These are phyloP conservation scores for Antigone vipio DNA, from an alignment of 2,113 vertebrate genomes.

Conservation along the genomic window DNA sequence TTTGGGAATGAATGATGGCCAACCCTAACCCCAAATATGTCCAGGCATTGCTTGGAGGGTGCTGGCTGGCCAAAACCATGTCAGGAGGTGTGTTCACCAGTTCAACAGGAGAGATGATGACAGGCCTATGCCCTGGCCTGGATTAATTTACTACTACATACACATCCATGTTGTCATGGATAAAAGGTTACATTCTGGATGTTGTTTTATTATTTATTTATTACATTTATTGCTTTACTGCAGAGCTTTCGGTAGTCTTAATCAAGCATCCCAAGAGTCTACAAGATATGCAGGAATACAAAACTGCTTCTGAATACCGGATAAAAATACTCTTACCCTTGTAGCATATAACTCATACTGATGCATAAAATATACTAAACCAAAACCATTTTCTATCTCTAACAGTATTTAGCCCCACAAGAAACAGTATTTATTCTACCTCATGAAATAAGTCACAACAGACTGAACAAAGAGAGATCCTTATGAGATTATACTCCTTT, in stretches of 20 bases:
- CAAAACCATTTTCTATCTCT: neutral
- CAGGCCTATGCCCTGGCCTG: neutral
- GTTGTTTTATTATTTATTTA: neutral
- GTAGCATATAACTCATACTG: neutral
- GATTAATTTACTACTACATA: neutral
- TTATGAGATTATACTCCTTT: conserved; percentile 30
- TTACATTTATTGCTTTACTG: neutral
- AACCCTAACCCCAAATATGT: neutral
- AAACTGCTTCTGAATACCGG: neutral
- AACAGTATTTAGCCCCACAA: neutral
- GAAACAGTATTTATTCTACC: neutral
- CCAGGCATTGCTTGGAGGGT: neutral
- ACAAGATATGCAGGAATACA: neutral
- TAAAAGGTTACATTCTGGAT: neutral
- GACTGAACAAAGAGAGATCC: neutral
- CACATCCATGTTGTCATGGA: neutral
- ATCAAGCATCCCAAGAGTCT: neutral
- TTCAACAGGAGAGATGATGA: neutral
- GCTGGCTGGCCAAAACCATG: neutral
- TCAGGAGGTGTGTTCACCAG: neutral
- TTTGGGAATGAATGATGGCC: neutral
- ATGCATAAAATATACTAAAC: neutral
- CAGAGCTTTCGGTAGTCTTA: neutral
- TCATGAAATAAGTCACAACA: neutral
- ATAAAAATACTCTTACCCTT: neutral